Percentiles rank a stretch among this genome's conserved stretches.
Conservation (phyloP, 2,797 vertebrate genomes). For the Anas bahamensis region DNA sequence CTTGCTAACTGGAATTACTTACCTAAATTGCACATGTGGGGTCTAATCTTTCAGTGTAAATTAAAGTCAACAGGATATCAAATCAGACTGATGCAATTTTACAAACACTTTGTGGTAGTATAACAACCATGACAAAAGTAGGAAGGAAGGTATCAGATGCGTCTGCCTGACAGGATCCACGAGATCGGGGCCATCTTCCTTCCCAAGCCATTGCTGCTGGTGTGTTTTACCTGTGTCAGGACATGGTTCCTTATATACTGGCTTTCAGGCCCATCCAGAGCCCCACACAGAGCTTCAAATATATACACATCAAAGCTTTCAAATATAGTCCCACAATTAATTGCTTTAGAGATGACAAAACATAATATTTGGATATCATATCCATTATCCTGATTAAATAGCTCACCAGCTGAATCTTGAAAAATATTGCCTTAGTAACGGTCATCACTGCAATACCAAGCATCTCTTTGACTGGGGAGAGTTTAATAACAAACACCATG, state of each 20-base stretch:
- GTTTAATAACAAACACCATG: background rate
- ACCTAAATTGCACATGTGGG: background rate
- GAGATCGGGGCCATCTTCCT: background rate
- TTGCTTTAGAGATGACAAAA: conserved; percentile 2
- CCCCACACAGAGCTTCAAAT: too few species aligned
- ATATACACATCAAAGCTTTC: background rate
- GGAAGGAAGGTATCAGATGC: background rate
- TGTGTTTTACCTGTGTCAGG: background rate
- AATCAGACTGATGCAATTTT: background rate
- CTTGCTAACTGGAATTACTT: background rate
- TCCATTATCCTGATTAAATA: background rate
- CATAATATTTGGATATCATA: background rate
- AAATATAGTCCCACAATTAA: background rate
- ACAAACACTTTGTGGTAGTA: background rate
- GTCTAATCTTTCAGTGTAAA: background rate
- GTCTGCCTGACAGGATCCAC: background rate
- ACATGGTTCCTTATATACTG: background rate
- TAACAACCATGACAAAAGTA: background rate
- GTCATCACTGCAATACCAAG: background rate
- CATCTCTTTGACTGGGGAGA: background rate
- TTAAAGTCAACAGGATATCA: background rate
- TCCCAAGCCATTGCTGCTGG: background rate
- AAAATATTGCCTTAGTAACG: background rate
- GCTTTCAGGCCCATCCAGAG: background rate
- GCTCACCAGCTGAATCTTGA: background rate